Conservation (phyloP, 2,797 vertebrate genomes). For the Meda fulgida region DNA sequence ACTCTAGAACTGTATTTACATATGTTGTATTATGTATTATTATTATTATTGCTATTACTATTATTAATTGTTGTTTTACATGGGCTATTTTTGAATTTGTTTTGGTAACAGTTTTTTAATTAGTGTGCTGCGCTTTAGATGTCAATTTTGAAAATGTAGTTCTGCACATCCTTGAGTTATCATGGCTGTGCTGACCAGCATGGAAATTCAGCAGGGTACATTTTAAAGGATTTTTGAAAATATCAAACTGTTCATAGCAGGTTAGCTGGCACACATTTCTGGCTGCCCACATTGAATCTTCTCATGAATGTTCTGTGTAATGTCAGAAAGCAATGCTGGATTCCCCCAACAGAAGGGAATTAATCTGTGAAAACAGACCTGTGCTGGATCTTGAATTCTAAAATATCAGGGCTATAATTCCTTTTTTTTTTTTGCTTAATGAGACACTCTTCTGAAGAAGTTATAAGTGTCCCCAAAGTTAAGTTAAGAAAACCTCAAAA, state of each 20-base stretch:
- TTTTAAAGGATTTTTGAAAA: conserved; percentile 46
- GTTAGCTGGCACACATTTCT: conserved; percentile 43
- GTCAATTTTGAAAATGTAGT: not conserved
- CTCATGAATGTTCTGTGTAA: conserved; percentile 39
- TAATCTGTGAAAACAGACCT: conserved; percentile 43
- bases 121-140: not conserved
- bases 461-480: conserved; percentile 47
- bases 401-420: conserved; percentile 43
- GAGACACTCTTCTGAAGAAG: conserved; percentile 41
- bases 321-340: conserved; percentile 45
- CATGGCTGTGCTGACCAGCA: conserved; percentile 2
- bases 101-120: not conserved
- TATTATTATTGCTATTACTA: not conserved
- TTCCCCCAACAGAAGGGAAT: conserved; percentile 39
- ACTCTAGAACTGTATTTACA: not conserved
- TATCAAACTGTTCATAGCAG: conserved; percentile 43
- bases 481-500: conserved; percentile 58
- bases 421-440: conserved; percentile 33
- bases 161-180: not conserved
- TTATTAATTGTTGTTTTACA: not conserved
- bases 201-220: conserved; percentile 38
- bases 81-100: not conserved
- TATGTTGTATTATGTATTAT: not conserved
- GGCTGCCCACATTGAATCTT: conserved; percentile 39
- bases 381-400: conserved; percentile 46